Evolutionary conservation across 2,113 vertebrate genomes (phyloP).

Genomic region (Petrocephalus zakoni): DNA sequence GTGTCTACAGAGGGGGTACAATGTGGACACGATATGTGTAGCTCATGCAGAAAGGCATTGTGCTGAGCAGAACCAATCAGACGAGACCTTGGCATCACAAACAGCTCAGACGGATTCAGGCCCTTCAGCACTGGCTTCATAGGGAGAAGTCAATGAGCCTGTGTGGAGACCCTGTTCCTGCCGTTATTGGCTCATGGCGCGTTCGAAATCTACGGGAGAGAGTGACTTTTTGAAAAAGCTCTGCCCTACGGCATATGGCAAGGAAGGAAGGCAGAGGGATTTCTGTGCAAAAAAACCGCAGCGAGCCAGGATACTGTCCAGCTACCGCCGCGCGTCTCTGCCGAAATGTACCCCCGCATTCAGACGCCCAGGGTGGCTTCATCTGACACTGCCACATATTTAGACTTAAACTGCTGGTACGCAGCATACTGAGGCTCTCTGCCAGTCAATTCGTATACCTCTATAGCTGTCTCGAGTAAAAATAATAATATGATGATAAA

Average conservation of each 20-base stretch:
- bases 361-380: not conserved
- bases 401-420: not conserved
- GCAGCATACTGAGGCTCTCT: constrained; percentile 41
- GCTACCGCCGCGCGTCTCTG: not conserved
- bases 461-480: constrained; percentile 25
- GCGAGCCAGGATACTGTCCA: constrained; percentile 29
- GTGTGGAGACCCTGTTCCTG: not conserved
- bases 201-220: constrained; percentile 19
- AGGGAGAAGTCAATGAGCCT: not conserved
- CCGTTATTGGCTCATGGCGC: not conserved
- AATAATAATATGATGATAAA: not conserved
- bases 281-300: constrained; percentile 11
- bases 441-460: constrained; percentile 49
- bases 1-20: not conserved
- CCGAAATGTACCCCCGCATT: not conserved
- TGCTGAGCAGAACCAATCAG: not conserved
- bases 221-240: constrained; percentile 11
- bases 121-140: not conserved
- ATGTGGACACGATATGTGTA: not conserved
- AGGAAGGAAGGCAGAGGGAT: constrained; percentile 5
- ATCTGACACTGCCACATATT: not conserved
- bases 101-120: constrained; percentile 8
- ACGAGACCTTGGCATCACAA: constrained; percentile 1
- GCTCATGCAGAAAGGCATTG: not conserved
- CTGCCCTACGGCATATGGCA: not conserved